phyloP scores from a whole-genome alignment of 2,888 invertebrate species.

The Drosophila melanosoma region DNA sequence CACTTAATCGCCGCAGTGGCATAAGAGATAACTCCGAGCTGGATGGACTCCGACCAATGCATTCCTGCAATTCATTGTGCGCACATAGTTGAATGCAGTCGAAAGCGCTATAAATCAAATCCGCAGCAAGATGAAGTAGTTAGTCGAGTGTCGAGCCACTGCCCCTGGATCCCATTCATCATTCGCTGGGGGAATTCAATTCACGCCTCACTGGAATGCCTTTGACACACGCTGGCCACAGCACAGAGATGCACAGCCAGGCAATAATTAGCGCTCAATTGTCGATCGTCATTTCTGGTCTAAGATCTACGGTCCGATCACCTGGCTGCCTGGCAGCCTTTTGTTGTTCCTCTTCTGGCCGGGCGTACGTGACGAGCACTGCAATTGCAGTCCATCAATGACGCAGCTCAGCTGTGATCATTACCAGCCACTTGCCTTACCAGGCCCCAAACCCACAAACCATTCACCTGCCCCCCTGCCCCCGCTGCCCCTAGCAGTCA shows the following conservation, averaged over 20 bases:
- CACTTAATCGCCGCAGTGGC: constrained; percentile 46
- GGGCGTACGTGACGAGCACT: constrained; percentile 70
- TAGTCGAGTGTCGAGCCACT: constrained; percentile 24
- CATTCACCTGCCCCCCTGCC: background rate
- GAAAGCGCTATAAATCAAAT: constrained; percentile 67
- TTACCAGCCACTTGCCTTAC: constrained; percentile 47
- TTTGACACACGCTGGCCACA: constrained; percentile 49
- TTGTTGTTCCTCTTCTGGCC: constrained; percentile 10
- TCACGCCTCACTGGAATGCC: constrained; percentile 73
- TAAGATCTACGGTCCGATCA: constrained; percentile 10
- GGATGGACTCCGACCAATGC: constrained; percentile 29
- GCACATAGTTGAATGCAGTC: constrained; percentile 54
- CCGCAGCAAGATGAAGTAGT: constrained; percentile 55
- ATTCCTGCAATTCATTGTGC: constrained; percentile 73
- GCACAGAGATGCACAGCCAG: constrained; percentile 31
- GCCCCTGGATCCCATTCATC: constrained; percentile 45
- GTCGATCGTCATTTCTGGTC: constrained; percentile 62
- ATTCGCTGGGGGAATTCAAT: constrained; percentile 67
- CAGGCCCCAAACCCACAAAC: background rate
- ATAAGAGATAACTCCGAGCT: constrained; percentile 9
- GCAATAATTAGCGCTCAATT: constrained; percentile 79
- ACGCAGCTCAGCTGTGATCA: constrained; percentile 48
- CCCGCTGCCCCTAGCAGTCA: background rate
- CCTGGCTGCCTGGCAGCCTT: constrained; percentile 23
- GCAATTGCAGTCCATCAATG: constrained; percentile 70